Percentiles rank a stretch among this genome's conserved stretches.
phyloP scores from a whole-genome alignment of 2,797 vertebrate genomes.

The Avahi laniger region DNA sequence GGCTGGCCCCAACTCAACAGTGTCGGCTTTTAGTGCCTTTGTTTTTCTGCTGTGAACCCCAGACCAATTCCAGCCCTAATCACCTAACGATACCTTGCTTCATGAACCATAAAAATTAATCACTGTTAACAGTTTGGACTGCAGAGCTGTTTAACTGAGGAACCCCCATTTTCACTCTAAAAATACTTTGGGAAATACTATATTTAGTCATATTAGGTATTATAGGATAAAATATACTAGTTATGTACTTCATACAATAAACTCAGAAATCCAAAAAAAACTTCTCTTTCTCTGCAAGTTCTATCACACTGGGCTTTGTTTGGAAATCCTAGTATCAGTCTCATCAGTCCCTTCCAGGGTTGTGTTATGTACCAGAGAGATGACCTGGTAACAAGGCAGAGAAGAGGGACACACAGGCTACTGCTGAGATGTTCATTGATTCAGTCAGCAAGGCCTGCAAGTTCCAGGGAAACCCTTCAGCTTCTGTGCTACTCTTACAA shows the following conservation, averaged over 20 bases:
- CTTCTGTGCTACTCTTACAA: background rate
- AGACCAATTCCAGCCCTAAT: background rate
- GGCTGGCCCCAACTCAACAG: background rate
- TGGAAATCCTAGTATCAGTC: background rate
- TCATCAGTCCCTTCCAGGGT: background rate
- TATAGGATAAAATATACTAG: background rate
- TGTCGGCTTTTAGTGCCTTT: background rate
- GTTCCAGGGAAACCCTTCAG: background rate
- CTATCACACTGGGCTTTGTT: background rate
- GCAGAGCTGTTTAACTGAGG: background rate
- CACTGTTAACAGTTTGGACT: background rate
- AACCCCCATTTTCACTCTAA: background rate
- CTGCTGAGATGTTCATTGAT: background rate
- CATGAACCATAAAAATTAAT: background rate
- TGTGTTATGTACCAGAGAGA: background rate
- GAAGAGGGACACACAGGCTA: background rate
- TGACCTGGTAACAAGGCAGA: background rate
- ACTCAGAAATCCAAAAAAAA: background rate
- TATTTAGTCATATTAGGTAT: background rate
- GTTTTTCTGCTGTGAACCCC: background rate
- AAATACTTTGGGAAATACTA: background rate
- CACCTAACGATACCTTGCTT: background rate
- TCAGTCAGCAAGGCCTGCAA: background rate
- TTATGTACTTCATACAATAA: background rate
- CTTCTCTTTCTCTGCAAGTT: background rate